Base-by-base conservation (phyloP, 2,888 invertebrate species). In the Malachius bipustulatus region DNA sequence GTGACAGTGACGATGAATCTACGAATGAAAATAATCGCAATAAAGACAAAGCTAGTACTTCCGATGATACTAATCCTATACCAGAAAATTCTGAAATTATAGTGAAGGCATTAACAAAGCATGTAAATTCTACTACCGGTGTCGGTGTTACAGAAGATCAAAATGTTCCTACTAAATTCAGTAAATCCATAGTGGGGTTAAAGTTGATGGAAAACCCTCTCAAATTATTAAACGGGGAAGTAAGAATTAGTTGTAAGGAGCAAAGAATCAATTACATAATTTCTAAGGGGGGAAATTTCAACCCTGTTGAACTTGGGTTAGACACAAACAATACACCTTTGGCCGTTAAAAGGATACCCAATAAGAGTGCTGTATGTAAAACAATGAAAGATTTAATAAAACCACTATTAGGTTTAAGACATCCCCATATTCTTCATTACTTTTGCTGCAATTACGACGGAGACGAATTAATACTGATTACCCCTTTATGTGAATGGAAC, bases 401-500 rank as follows among this genome's bases (percentile, higher is more conserved):
- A 16, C 56, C 56, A 2, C 34, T 60, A n/a, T 32, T 59, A 19
- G 48, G 46, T 3, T 37, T 60, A 4, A 37, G 52, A 29, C 47
- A 60, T 30, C 47, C 45, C 16, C 51, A 60, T 34, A 38, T 60
- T 10, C 41, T 60, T 16, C 55, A 52, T 28, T 60, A 57, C 42
- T 49, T 52, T 34, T 45, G 49, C 3, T 60, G 59, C 37, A 51
- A 52, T 27, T 54, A 51, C 32, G 55, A 57, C 24, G 46, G 48
- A 4, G 55, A 54, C 31, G 49, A 57, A 27, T 33, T 60, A 29
- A 51, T 60, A 27, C 41, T 62, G 14, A 56, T 55, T 3, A 58
- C 59, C 2, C 60, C 60, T 2, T 46, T 63, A 4, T 62, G 60
- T 37, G 62, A 62, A 39, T 62, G 55, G 39, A 63, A 61, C 41